These are phyloP conservation scores for Aythya baeri DNA, from an alignment of 2,113 vertebrate species.

Conservation along the genomic window DNA sequence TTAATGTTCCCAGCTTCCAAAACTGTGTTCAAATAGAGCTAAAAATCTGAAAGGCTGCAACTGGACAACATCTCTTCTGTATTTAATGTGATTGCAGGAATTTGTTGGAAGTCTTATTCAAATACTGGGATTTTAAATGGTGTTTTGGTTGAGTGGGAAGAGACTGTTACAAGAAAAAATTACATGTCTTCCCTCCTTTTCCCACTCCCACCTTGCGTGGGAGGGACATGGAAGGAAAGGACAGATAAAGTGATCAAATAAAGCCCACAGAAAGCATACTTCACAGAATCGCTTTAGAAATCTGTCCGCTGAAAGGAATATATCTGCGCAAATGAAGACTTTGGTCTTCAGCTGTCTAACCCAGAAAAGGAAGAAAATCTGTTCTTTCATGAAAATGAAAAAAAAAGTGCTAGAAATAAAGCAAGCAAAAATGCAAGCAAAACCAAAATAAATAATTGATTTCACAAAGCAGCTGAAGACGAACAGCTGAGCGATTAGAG, in stretches of 20 bases:
- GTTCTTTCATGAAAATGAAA: not conserved
- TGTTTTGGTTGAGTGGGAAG: not conserved
- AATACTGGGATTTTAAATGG: not conserved
- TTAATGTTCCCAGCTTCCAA: not conserved
- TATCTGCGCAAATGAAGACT: not conserved
- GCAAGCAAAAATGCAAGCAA: not conserved
- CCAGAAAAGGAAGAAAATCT: not conserved
- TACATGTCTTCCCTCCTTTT: not conserved
- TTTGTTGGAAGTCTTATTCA: not conserved
- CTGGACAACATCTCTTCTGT: not conserved
- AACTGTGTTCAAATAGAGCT: not conserved
- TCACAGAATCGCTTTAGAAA: rapidly evolving
- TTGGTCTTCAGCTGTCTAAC: not conserved
- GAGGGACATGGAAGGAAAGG: not conserved
- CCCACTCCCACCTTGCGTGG: not conserved
- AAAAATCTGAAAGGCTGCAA: not conserved
- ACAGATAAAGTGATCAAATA: not conserved
- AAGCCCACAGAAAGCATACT: not conserved
- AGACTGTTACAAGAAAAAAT: not conserved
- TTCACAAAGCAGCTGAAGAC: not conserved
- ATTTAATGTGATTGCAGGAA: not conserved
- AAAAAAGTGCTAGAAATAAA: not conserved
- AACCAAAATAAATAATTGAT: not conserved
- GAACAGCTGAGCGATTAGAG: not conserved
- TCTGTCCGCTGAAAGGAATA: not conserved